phyloP scores from a whole-genome alignment of 2,113 vertebrate genomes.

The Cacatua alba region DNA sequence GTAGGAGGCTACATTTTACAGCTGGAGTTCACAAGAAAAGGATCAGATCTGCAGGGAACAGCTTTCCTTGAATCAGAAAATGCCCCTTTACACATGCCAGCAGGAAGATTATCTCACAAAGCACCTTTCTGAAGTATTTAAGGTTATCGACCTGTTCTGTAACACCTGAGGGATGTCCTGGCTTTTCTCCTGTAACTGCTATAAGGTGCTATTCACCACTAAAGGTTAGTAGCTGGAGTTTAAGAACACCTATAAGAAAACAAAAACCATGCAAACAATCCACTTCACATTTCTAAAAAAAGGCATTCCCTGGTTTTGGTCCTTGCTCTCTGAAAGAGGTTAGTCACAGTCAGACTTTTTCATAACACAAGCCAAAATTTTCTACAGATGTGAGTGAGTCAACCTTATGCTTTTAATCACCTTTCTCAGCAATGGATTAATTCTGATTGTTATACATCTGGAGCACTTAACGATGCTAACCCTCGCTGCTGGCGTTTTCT shows the following conservation, averaged over 20 bases:
- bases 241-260: background rate
- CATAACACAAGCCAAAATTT: background rate
- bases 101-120: background rate
- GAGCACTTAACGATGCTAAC: background rate
- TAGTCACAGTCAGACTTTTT: background rate
- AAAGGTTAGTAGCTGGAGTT: background rate
- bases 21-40: background rate
- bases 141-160: background rate
- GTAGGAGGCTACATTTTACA: background rate
- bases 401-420: background rate
- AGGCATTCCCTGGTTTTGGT: background rate
- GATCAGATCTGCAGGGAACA: background rate
- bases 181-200: background rate
- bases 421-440: background rate
- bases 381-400: background rate
- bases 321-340: background rate
- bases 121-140: background rate
- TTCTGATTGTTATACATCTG: background rate
- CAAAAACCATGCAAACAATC: background rate
- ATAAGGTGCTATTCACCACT: background rate
- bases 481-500: background rate
- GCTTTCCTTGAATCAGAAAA: background rate
- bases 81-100: background rate
- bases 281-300: background rate
- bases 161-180: background rate